Base-by-base conservation (phyloP, 2,888 invertebrate species). In the Scelioninae gen. 1 region DNA sequence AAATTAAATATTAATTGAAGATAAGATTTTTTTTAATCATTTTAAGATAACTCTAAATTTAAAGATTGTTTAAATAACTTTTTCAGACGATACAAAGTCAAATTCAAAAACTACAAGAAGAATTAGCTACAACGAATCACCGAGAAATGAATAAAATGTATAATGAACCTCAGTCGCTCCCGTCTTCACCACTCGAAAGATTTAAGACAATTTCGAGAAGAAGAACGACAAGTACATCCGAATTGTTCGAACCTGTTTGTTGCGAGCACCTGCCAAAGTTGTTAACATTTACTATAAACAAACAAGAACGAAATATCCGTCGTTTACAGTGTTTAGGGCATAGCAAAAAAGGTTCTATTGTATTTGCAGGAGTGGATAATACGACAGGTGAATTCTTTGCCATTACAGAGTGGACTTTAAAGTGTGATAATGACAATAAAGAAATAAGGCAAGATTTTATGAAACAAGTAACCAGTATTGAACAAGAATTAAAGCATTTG, bases 241-340 rank as follows among this genome's bases (percentile, higher is more conserved):
- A 95, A 85, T 94, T 93, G 83, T 94, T 93, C 0, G 94, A 94
- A 86, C 91, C 93, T 85, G 85, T n/a, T n/a, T n/a, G 93, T 5
- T 49, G 91, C n/a, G 94, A 94, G 49, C 95, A 94, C 88, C 93
- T 93, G 81, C 94, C 93, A 3, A 93, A 93, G 85, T 91, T 93
- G 8, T 53, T 81, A 31, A 51, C 6, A 5, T 81, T 81, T 29
- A 63, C 65, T 45, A 93, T 93, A 83, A 93, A 90, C 82, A 93
- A 93, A 90, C 93, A 93, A 47, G 94, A 94, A 40, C 92, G 95
- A 65, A 94, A 95, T 86, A 94, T 97, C 23, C 95, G 95, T 87
- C 94, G 96, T 53, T 96, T 97, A 4, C 95, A 95, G 88, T 97
- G 97, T 91, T 93, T 97, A 85, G 96, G 96, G 1, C 97, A 97